These are phyloP conservation scores for Danio rerio DNA, from an alignment of 2,113 vertebrate genomes.

Conservation along the genomic window DNA sequence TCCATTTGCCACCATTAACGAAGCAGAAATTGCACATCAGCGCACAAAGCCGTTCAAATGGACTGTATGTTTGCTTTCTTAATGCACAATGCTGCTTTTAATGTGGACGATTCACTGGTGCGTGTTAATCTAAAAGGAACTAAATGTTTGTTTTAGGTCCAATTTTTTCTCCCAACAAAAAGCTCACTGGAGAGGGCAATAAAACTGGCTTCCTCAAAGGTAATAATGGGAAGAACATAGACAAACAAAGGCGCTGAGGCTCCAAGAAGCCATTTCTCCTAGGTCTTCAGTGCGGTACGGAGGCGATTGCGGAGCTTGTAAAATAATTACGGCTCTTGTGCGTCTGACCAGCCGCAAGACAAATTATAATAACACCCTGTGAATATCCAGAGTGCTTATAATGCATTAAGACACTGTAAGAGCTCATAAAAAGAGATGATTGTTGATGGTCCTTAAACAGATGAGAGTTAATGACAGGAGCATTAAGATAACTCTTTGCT, in stretches of 20 bases:
- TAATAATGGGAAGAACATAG: conserved; percentile 14
- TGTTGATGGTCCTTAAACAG: conserved; percentile 12
- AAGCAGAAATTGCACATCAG: no score
- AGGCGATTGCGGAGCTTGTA: conserved; percentile 9
- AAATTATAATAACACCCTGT: conserved; percentile 34
- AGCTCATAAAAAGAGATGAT: conserved; percentile 11
- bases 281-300: not conserved
- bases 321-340: conserved; percentile 30
- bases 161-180: no score
- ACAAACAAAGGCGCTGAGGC: not conserved
- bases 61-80: no score
- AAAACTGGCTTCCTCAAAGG: not conserved
- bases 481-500: not conserved
- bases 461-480: conserved; percentile 21
- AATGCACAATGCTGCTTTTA: no score
- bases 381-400: conserved; percentile 31
- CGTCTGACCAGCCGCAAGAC: conserved; percentile 6
- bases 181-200: not conserved
- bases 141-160: no score
- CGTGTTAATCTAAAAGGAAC: no score
- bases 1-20: no score
- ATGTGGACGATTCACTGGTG: no score
- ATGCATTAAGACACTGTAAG: not conserved
- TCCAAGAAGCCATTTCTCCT: not conserved
- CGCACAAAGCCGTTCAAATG: no score